Evolutionary conservation across 2,888 invertebrate genomes (phyloP).

Genomic region (Acrobasis repandana): DNA sequence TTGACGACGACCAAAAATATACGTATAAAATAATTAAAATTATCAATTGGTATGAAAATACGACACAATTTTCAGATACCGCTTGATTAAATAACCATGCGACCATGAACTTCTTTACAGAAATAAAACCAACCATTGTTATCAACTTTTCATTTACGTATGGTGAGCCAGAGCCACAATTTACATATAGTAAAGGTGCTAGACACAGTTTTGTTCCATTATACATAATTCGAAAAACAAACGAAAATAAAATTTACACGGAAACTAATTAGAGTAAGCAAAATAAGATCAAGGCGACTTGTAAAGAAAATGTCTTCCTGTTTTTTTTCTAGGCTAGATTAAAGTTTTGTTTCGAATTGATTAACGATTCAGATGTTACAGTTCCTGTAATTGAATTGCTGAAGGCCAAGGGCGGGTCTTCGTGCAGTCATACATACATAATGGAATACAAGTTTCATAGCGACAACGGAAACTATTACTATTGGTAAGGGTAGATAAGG

Average conservation of each 20-base stretch:
- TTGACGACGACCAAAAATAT: too few species aligned
- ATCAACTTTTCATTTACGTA: not conserved
- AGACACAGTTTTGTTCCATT: too few species aligned
- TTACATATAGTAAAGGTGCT: too few species aligned
- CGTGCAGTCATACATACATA: conserved; percentile 40
- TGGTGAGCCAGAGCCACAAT: not conserved
- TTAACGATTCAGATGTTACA: conserved; percentile 22
- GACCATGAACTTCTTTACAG: conserved; percentile 7
- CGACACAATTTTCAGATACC: conserved; percentile 2
- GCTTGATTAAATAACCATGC: not conserved
- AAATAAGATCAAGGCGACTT: not conserved
- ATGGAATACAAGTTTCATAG: conserved; percentile 27
- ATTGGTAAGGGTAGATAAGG: too few species aligned
- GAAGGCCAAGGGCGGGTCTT: conserved; percentile 42
- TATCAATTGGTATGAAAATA: not conserved
- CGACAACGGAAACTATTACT: not conserved
- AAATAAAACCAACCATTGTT: conserved; percentile 8
- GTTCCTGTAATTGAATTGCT: conserved; percentile 36
- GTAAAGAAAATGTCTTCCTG: conserved; percentile 21
- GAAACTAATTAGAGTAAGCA: not conserved
- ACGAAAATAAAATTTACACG: not conserved
- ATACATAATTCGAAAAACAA: not conserved
- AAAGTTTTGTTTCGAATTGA: conserved; percentile 15
- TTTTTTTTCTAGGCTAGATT: conserved; percentile 22
- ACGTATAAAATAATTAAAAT: not conserved